Conservation (phyloP, 2,888 invertebrate genomes). For the Cacoxenus indagator region DNA sequence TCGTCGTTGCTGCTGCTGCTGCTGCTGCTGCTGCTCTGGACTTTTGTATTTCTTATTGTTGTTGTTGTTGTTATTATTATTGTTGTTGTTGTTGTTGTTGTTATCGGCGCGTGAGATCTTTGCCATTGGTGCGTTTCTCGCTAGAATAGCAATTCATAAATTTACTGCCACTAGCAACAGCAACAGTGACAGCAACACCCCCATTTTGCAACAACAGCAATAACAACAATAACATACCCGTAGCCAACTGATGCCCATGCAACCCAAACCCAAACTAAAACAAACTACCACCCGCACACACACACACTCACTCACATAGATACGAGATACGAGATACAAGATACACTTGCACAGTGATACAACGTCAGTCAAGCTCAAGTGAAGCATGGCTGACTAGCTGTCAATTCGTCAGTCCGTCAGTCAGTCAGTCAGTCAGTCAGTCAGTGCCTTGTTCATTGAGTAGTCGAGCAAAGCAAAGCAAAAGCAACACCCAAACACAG, state of each 20-base stretch:
- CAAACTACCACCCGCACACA: neutral
- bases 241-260: neutral
- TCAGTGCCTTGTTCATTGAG: neutral
- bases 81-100: slow-evolving; percentile 26
- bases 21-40: neutral
- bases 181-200: neutral
- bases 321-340: slow-evolving; percentile 14
- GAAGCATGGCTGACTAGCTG: neutral
- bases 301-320: neutral
- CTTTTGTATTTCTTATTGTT: slow-evolving; percentile 3
- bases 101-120: slow-evolving; percentile 56
- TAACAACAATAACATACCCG: neutral
- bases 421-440: slow-evolving; percentile 10
- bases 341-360: neutral
- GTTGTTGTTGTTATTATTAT: slow-evolving; percentile 21
- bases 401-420: neutral
- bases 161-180: slow-evolving; percentile 18
- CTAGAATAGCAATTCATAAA: slow-evolving; percentile 29
- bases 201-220: neutral
- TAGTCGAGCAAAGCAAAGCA: neutral
- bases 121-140: slow-evolving; percentile 49
- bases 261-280: neutral
- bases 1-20: neutral
- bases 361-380: slow-evolving; percentile 7
- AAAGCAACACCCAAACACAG: slow-evolving; percentile 12